Percentiles rank a stretch among this genome's conserved stretches.
These are phyloP conservation scores for Dermolepida albohirtum DNA, from an alignment of 2,888 invertebrate species.

Conservation along the genomic window DNA sequence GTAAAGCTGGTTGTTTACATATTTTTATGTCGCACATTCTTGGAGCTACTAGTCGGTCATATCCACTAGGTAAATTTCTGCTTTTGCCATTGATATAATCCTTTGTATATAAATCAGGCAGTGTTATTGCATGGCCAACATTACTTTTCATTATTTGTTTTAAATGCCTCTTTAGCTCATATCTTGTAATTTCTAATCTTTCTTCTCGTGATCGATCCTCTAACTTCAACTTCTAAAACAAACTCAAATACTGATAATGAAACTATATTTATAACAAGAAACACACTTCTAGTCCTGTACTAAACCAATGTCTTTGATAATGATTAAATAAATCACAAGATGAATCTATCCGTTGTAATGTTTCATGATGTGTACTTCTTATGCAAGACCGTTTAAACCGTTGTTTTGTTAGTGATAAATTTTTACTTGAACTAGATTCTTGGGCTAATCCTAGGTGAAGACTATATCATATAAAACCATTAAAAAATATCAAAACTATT, in stretches of 20 bases:
- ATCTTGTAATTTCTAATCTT: slow-evolving; percentile 63
- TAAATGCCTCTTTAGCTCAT: slow-evolving; percentile 61
- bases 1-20: slow-evolving; percentile 70
- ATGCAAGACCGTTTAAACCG: slow-evolving; percentile 54
- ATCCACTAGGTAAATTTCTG: slow-evolving; percentile 38
- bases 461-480: slow-evolving; percentile 31
- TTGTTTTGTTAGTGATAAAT: slow-evolving; percentile 49
- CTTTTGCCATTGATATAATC: slow-evolving; percentile 21
- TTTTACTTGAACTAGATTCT: slow-evolving; percentile 47
- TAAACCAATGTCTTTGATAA: slow-evolving; percentile 64
- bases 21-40: slow-evolving; percentile 48
- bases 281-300: slow-evolving; percentile 62
- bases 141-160: slow-evolving; percentile 62
- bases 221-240: slow-evolving; percentile 60
- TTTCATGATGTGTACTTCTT: slow-evolving; percentile 61
- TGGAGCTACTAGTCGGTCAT: slow-evolving; percentile 49
- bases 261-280: background rate
- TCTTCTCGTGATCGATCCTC: slow-evolving; percentile 64
- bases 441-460: slow-evolving; percentile 56
- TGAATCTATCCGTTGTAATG: slow-evolving; percentile 61
- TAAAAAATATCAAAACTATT: background rate
- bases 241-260: background rate
- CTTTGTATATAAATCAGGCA: slow-evolving; percentile 46
- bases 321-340: slow-evolving; percentile 57
- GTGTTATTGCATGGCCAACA: slow-evolving; percentile 64